A percentile compares a stretch with the other conserved stretches of the same genome.
Conservation (phyloP, 2,888 invertebrate genomes). For the Meiosimyza platycephala region DNA sequence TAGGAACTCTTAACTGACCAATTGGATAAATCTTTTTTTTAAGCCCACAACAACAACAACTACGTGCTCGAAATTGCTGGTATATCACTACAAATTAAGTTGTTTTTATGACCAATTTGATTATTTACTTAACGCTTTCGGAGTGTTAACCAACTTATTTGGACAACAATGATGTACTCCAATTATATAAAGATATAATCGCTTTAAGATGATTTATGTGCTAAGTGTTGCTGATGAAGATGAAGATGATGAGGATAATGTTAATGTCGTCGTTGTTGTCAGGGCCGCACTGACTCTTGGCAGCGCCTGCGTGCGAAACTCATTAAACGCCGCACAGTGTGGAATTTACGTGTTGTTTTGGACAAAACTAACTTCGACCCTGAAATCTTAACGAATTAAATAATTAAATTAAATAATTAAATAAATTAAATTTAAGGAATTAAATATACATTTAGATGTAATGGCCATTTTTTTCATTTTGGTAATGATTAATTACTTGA, state of each 20-base stretch:
- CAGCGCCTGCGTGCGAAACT: too few relatives aligned
- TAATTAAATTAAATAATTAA: too few relatives aligned
- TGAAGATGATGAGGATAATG: background rate
- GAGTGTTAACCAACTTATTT: constrained; percentile 41
- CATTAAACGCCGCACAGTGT: too few relatives aligned
- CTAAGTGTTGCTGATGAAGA: constrained; percentile 17
- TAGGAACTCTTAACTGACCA: constrained; percentile 26
- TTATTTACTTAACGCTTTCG: constrained; percentile 25
- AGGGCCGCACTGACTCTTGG: too few relatives aligned
- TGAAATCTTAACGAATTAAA: too few relatives aligned
- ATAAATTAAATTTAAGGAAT: too few relatives aligned
- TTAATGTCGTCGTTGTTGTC: constrained; percentile 1
- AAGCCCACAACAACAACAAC: background rate
- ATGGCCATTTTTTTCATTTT: too few relatives aligned
- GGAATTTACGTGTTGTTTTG: too few relatives aligned
- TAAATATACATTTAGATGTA: too few relatives aligned
- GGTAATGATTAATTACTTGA: too few relatives aligned
- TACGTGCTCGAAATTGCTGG: too few relatives aligned
- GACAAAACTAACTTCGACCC: too few relatives aligned
- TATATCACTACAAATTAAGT: constrained; percentile 25
- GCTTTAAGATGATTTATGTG: constrained; percentile 26
- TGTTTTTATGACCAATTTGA: constrained; percentile 25
- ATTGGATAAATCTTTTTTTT: constrained; percentile 8
- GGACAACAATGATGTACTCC: constrained; percentile 37
- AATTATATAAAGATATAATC: constrained; percentile 31